Conservation (phyloP, 2,888 invertebrate genomes). For the Drosophila borealis region DNA sequence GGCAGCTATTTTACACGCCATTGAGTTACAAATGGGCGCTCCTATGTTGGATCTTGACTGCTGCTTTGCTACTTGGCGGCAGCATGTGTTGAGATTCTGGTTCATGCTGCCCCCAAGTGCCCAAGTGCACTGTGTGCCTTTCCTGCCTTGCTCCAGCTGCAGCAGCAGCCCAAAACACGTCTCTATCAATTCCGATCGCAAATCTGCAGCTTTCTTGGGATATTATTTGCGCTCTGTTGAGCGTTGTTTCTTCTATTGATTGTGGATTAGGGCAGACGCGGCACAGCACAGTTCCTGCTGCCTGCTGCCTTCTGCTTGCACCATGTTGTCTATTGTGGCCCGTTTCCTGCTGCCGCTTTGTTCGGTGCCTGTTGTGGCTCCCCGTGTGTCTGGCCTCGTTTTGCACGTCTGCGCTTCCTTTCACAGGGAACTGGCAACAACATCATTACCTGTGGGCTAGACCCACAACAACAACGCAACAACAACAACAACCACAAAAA, state of each 20-base stretch:
- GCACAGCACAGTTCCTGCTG: slow-evolving; percentile 53
- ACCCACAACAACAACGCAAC: slow-evolving; percentile 36
- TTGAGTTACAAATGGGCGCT: slow-evolving; percentile 68
- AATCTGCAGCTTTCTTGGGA: slow-evolving; percentile 54
- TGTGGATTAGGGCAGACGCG: slow-evolving; percentile 63
- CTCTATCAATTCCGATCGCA: slow-evolving; percentile 63
- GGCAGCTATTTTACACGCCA: slow-evolving; percentile 77
- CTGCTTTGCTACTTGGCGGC: slow-evolving; percentile 47
- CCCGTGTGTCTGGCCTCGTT: slow-evolving; percentile 47
- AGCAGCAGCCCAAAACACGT: slow-evolving; percentile 31
- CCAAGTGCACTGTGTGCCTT: not conserved
- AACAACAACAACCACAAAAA: slow-evolving; percentile 30
- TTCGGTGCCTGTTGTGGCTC: slow-evolving; percentile 35
- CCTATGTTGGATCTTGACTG: slow-evolving; percentile 34
- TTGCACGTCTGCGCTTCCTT: slow-evolving; percentile 61
- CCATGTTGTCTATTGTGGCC: slow-evolving; percentile 71
- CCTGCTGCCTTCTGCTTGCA: slow-evolving; percentile 31
- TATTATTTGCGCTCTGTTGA: slow-evolving; percentile 61
- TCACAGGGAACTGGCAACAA: slow-evolving; percentile 73
- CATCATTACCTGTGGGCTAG: slow-evolving; percentile 69
- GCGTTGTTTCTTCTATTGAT: slow-evolving; percentile 63
- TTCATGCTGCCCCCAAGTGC: slow-evolving; percentile 13
- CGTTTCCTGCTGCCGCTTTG: slow-evolving; percentile 74
- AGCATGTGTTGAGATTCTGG: slow-evolving; percentile 60
- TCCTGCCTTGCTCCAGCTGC: not conserved